A percentile compares a stretch with the other conserved stretches of the same genome.
phyloP scores from a whole-genome alignment of 2,797 vertebrate species.

The Gouania willdenowi region DNA sequence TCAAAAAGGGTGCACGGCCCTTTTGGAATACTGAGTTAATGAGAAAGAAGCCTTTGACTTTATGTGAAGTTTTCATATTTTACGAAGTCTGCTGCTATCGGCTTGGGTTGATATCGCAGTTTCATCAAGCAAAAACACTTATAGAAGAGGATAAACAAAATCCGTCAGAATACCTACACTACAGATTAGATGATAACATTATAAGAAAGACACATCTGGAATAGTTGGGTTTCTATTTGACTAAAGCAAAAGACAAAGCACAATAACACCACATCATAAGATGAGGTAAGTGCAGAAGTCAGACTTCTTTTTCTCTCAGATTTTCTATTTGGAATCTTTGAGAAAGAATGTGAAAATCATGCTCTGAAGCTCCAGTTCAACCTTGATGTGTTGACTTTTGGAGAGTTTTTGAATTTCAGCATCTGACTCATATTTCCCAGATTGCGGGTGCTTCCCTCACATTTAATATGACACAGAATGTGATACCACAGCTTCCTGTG shows the following conservation, averaged over 20 bases:
- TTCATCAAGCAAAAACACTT: no score
- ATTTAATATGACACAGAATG: slow-evolving; percentile 61
- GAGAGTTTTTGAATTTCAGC: slow-evolving; percentile 26
- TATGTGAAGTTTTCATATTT: slow-evolving; percentile 30
- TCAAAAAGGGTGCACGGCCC: slow-evolving; percentile 19
- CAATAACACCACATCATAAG: no score
- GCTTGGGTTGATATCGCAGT: no score
- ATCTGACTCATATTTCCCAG: slow-evolving; percentile 62
- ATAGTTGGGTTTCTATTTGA: slow-evolving; percentile 7
- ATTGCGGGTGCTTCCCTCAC: slow-evolving; percentile 50
- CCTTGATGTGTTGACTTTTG: slow-evolving; percentile 35
- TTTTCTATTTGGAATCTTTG: slow-evolving; percentile 2
- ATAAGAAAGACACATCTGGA: slow-evolving; percentile 12
- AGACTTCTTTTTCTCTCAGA: background rate
- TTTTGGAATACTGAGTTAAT: slow-evolving; percentile 4
- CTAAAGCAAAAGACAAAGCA: no score
- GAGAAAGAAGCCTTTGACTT: background rate
- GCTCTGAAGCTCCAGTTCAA: slow-evolving; percentile 15
- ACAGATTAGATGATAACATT: slow-evolving; percentile 19
- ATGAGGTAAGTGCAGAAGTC: slow-evolving; percentile 2
- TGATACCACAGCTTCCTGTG: slow-evolving; percentile 59
- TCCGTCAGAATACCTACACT: no score
- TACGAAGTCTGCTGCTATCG: no score
- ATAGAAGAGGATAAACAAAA: no score
- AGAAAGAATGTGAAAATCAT: slow-evolving; percentile 3